phyloP scores from a whole-genome alignment of 1,140 invertebrate genomes.

The Dufourea novaeangliae region DNA sequence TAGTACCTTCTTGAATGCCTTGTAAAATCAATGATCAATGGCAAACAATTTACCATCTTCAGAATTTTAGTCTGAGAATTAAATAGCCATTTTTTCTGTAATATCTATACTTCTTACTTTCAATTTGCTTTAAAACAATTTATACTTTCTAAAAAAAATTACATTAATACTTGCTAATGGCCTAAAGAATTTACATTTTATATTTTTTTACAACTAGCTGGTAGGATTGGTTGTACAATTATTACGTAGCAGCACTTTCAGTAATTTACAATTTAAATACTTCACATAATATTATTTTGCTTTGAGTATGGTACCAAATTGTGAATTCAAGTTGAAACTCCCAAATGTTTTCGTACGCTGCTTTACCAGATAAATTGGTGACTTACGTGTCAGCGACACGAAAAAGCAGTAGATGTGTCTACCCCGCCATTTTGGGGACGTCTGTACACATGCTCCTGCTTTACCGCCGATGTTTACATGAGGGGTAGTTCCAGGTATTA shows the following conservation, averaged over 20 bases:
- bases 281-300: background rate
- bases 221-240: no score
- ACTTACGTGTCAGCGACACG: conserved; percentile 3
- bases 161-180: background rate
- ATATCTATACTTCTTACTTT: background rate
- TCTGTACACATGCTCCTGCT: conserved; percentile 26
- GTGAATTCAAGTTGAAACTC: background rate
- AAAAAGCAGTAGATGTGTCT: conserved; percentile 22
- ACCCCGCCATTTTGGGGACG: conserved; percentile 12
- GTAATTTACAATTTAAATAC: background rate
- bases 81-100: background rate
- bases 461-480: conserved; percentile 33
- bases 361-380: background rate
- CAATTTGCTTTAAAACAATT: background rate
- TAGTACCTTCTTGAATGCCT: background rate
- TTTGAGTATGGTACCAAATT: no score
- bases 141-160: background rate
- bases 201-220: no score
- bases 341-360: background rate
- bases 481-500: conserved; percentile 48
- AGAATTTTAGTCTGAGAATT: background rate
- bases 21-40: background rate
- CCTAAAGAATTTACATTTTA: background rate
- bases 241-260: no score
- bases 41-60: background rate